Conservation (phyloP, 2,888 invertebrate species). For the Amblyjoppa proteus region DNA sequence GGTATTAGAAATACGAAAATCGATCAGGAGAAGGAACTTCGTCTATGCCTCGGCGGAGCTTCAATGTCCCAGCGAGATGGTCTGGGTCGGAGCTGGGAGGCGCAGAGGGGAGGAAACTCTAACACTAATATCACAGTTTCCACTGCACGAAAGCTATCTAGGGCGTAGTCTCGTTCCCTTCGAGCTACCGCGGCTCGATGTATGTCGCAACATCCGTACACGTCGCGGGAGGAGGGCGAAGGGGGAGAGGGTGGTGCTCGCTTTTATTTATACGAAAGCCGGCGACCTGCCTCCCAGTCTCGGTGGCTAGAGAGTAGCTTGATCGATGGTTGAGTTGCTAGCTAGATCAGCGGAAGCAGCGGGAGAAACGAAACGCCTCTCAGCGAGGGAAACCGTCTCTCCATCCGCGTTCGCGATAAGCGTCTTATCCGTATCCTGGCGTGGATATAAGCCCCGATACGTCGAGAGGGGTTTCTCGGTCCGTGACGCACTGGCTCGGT, state of each 20-base stretch:
- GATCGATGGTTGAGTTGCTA: constrained; percentile 69
- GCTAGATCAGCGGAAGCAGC: constrained; percentile 27
- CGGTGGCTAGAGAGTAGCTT: constrained; percentile 61
- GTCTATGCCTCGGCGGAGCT: constrained; percentile 5
- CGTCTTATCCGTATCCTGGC: constrained; percentile 68
- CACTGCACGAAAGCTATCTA: constrained; percentile 26
- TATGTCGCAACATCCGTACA: constrained; percentile 56
- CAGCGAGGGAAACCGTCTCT: constrained; percentile 46
- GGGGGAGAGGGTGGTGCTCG: background rate
- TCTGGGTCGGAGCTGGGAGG: background rate
- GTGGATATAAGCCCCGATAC: constrained; percentile 60
- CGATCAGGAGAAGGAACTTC: constrained; percentile 9
- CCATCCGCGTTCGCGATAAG: constrained; percentile 68
- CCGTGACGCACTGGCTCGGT: constrained; percentile 26
- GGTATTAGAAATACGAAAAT: constrained; percentile 7
- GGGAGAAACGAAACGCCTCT: constrained; percentile 23
- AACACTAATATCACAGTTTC: constrained; percentile 34
- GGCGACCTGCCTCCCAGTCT: constrained; percentile 31
- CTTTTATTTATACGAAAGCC: constrained; percentile 65
- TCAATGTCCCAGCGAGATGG: constrained; percentile 1
- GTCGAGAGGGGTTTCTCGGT: constrained; percentile 47
- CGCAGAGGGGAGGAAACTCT: background rate
- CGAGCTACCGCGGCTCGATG: constrained; percentile 31
- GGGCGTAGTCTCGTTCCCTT: constrained; percentile 20
- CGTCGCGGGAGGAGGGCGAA: constrained; percentile 24